Evolutionary conservation across 1,140 invertebrate species (phyloP).

Genomic region (Zaprionus camerounensis): DNA sequence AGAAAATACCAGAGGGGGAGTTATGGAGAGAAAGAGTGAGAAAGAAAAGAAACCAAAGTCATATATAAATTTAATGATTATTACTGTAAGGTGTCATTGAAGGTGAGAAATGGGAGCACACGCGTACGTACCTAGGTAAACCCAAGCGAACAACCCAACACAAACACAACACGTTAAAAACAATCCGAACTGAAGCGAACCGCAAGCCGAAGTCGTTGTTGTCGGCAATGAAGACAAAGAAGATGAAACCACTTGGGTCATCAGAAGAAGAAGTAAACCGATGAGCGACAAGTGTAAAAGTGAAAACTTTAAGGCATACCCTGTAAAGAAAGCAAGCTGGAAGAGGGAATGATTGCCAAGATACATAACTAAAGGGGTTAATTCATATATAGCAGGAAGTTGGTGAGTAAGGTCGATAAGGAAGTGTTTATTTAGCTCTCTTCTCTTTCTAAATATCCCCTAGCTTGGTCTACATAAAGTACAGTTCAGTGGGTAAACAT

Average conservation of each 20-base stretch:
- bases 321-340: neutral
- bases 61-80: slow-evolving; percentile 69
- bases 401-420: no score
- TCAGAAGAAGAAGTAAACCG: slow-evolving; percentile 4
- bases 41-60: slow-evolving; percentile 37
- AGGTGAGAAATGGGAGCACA: slow-evolving; percentile 81
- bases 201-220: slow-evolving; percentile 11
- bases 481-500: no score
- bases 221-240: neutral
- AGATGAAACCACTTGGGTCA: slow-evolving; percentile 22
- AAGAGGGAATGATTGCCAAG: neutral
- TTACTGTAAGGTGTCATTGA: slow-evolving; percentile 73
- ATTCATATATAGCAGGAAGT: no score
- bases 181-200: slow-evolving; percentile 13
- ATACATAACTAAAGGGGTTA: no score
- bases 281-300: slow-evolving; percentile 30
- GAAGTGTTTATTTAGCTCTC: no score
- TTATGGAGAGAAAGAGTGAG: slow-evolving; percentile 15
- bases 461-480: no score
- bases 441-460: no score
- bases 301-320: slow-evolving; percentile 43
- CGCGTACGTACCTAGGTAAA: slow-evolving; percentile 34
- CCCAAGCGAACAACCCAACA: slow-evolving; percentile 6
- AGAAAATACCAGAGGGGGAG: slow-evolving; percentile 38
- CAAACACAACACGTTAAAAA: slow-evolving; percentile 7